Evolutionary conservation across 1,140 invertebrate genomes (phyloP).

Genomic region (Vollenhovia emeryi): DNA sequence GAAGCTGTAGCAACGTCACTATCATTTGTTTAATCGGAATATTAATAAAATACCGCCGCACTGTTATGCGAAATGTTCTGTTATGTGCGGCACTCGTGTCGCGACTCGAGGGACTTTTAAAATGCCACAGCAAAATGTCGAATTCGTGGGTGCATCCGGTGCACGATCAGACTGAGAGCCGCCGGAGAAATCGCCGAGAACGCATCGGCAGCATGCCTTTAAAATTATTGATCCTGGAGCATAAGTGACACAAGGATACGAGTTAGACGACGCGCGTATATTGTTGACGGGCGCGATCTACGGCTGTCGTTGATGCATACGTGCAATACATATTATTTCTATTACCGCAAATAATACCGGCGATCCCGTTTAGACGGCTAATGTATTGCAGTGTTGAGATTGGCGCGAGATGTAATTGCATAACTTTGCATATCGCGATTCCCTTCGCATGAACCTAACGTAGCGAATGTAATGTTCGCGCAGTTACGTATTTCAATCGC

Average conservation of each 20-base stretch:
- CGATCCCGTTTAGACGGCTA: background rate
- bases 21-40: background rate
- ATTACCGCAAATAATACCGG: conserved; percentile 4
- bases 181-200: background rate
- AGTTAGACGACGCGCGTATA: background rate
- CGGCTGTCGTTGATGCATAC: background rate
- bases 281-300: background rate
- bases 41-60: background rate
- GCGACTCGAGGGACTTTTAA: background rate
- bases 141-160: background rate
- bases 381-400: background rate
- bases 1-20: background rate
- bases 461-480: background rate
- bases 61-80: background rate
- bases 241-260: conserved; percentile 43
- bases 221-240: conserved; percentile 50
- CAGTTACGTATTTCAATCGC: background rate
- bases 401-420: background rate
- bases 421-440: conserved; percentile 11
- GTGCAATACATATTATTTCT: background rate
- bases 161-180: background rate
- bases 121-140: background rate
- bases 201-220: conserved; percentile 16
- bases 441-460: background rate
- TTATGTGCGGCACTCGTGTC: background rate